These are phyloP conservation scores for Taurulus bubalis DNA, from an alignment of 2,113 vertebrate genomes.

Conservation along the genomic window DNA sequence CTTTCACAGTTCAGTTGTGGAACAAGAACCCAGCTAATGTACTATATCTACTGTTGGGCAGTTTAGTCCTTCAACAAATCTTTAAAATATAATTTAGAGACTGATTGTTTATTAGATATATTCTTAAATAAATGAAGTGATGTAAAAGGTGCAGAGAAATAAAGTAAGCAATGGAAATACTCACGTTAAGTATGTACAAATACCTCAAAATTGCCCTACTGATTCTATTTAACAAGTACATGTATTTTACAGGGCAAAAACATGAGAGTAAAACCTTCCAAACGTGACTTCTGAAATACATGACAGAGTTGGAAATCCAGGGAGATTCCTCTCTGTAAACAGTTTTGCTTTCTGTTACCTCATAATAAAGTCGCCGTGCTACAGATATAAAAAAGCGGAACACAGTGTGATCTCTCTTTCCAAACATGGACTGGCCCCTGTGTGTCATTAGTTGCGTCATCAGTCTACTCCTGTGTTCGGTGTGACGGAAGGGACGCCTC, in stretches of 20 bases:
- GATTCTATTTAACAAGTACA: background rate
- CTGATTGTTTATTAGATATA: too few species aligned
- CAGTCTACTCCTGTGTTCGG: background rate
- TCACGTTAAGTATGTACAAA: background rate
- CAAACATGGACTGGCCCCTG: background rate
- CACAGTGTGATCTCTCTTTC: background rate
- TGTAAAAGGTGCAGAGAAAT: background rate
- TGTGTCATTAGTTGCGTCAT: slow-evolving; percentile 17
- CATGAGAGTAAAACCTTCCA: background rate
- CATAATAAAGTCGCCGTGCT: background rate
- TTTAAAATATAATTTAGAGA: background rate
- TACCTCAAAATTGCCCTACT: background rate
- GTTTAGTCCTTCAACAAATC: background rate
- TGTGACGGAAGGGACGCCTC: background rate
- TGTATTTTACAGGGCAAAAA: background rate
- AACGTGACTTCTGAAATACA: background rate
- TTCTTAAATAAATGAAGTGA: background rate
- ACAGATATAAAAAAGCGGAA: background rate
- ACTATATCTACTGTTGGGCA: background rate
- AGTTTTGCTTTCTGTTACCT: slow-evolving; percentile 62
- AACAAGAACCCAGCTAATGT: background rate
- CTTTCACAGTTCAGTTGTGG: background rate
- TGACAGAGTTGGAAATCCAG: background rate
- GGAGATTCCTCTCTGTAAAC: background rate
- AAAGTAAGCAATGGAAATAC: too few species aligned